Base-by-base conservation (phyloP, 2,113 vertebrate genomes). In the Cynopterus brachyotis region DNA sequence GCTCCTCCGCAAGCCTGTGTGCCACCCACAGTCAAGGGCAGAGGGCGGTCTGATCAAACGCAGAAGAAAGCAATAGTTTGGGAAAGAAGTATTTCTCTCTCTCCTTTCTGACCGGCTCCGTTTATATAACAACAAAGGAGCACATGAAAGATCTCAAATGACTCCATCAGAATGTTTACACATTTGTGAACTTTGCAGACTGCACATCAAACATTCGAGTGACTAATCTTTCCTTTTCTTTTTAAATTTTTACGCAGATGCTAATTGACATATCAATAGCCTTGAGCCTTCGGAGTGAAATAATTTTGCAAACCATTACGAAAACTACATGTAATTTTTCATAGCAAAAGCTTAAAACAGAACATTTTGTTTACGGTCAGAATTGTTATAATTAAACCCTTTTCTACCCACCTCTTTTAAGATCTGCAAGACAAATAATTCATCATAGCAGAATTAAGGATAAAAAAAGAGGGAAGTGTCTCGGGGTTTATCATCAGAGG, bases 151-250 rank as follows among this genome's bases (percentile, higher is more conserved):
- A 95, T 35, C 62, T 69, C 79, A 91, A 95, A 83, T 91, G 82
- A 93, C 82, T 89, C 92, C 79, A 89, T 37, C 50, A 28, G 73
- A 91, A 93, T 64, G 67, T 83, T 88, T 83, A 86, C 57, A 93
- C 90, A 91, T 50, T 19, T 45, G 16, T 73, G 22, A 89, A 83
- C 28, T 40, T 96, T 53, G 55, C 78, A 86, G 95, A 96, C 86
- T 70, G n/a, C 64, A 75, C 2, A 91, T 53, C 13, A 53, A 93
- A 93, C 50, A 79, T 42, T 72, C 67, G 85, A 93, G 64, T 93
- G 62, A 73, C n/a, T 73, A 32, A 9, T 69, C 47, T 55, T 70
- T 75, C 22, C 4, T 42, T 69, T 75, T 30, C n/a, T n/a, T 72
- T 37, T 69, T 37, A 30, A 55, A 9, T 94, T 62, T 50, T 60